A percentile compares a stretch with the other conserved stretches of the same genome.
phyloP scores from a whole-genome alignment of 2,888 invertebrate genomes.

The Cinara cedri region DNA sequence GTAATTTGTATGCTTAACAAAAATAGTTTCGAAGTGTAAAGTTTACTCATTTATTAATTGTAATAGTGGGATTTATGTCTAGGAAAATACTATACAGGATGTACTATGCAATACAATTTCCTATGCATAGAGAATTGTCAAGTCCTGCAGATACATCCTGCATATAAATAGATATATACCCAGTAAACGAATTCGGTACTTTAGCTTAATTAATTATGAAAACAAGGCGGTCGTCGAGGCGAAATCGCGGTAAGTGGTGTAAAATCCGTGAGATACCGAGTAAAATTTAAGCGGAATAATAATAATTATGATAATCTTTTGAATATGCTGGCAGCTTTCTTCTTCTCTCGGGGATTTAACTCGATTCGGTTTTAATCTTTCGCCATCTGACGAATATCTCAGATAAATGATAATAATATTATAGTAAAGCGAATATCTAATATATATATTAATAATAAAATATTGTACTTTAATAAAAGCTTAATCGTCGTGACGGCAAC shows the following conservation, averaged over 20 bases:
- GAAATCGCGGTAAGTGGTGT: conserved; percentile 4
- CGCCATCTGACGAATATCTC: conserved; percentile 19
- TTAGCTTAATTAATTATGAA: conserved; percentile 30
- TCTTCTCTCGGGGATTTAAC: conserved; percentile 35
- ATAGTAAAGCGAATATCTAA: not conserved
- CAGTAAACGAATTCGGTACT: not conserved
- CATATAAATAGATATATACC: not conserved
- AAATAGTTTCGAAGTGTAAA: no score
- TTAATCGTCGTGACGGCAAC: no score
- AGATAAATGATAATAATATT: not conserved
- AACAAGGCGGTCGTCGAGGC: not conserved
- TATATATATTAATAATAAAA: no score
- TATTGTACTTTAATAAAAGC: no score
- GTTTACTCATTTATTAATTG: no score
- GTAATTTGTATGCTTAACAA: no score
- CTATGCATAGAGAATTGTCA: no score
- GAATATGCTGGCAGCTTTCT: no score
- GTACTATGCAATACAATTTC: no score
- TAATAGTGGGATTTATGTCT: no score
- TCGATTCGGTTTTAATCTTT: conserved; percentile 31
- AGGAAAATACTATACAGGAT: no score
- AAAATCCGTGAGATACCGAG: not conserved
- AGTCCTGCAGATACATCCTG: no score
- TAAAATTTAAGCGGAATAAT: conserved; percentile 16
- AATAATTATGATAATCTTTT: not conserved